These are phyloP conservation scores for Salminus brasiliensis DNA, from an alignment of 2,113 vertebrate species.

Conservation along the genomic window DNA sequence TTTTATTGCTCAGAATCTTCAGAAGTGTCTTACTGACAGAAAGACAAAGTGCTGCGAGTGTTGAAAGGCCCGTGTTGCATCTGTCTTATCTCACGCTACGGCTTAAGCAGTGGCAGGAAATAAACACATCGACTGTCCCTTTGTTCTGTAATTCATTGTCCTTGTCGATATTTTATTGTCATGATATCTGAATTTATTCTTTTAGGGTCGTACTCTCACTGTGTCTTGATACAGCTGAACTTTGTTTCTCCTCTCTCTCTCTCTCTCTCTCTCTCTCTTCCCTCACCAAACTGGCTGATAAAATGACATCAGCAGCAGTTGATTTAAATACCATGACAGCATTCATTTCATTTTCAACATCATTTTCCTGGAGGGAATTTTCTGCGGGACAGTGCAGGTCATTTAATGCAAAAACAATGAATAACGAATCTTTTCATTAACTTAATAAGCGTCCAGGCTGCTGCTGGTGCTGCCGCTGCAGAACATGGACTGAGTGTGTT, in stretches of 20 bases:
- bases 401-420: neutral
- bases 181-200: neutral
- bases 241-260: neutral
- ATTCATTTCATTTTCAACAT: neutral
- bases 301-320: neutral
- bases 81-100: neutral
- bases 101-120: neutral
- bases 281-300: neutral
- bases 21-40: neutral
- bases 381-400: neutral
- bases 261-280: neutral
- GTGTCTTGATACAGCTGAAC: neutral
- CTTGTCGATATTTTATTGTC: neutral
- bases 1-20: neutral
- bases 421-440: neutral
- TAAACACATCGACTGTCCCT: neutral
- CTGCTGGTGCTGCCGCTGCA: neutral
- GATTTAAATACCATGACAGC: neutral
- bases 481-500: neutral
- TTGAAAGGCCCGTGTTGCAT: neutral
- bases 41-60: no score
- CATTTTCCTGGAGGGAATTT: neutral
- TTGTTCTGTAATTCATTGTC: neutral
- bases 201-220: neutral
- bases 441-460: neutral